Percentiles rank a stretch among this genome's conserved stretches.
phyloP scores from a whole-genome alignment of 1,140 invertebrate species.

The Heliconius melpomene region DNA sequence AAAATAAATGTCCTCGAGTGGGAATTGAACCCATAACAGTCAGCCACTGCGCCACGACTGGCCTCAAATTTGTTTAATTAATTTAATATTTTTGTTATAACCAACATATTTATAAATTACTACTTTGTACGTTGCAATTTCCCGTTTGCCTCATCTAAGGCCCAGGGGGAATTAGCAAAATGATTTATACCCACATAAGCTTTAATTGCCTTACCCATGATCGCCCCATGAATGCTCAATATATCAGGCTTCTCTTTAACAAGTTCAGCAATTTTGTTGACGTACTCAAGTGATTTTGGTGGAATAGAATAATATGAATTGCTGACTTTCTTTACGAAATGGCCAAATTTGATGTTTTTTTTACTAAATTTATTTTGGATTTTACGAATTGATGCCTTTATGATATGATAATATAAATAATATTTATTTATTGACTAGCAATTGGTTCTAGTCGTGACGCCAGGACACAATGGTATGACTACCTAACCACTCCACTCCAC shows the following conservation, averaged over 20 bases:
- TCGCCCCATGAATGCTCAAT: slow-evolving; percentile 9
- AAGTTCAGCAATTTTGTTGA: neutral
- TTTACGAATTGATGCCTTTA: too few relatives aligned
- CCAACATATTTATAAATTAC: slow-evolving; percentile 30
- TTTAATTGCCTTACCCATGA: slow-evolving; percentile 32
- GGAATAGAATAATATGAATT: neutral
- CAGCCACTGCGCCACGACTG: too few relatives aligned
- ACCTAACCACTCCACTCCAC: too few relatives aligned
- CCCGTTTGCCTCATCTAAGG: slow-evolving; percentile 20
- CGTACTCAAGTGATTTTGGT: neutral
- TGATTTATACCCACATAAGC: slow-evolving; percentile 38
- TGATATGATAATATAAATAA: too few relatives aligned
- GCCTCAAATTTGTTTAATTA: too few relatives aligned
- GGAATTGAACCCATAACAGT: too few relatives aligned
- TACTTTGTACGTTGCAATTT: slow-evolving; percentile 35
- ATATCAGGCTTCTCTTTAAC: slow-evolving; percentile 5
- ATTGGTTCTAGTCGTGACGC: too few relatives aligned
- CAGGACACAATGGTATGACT: too few relatives aligned
- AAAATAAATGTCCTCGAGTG: too few relatives aligned
- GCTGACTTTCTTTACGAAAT: neutral
- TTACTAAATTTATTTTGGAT: too few relatives aligned
- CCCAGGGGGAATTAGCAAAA: slow-evolving; percentile 27
- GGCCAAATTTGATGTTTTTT: neutral
- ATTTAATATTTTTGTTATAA: neutral
- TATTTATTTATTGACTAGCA: too few relatives aligned